These are phyloP conservation scores for Portunus trituberculatus DNA, from an alignment of 1,140 invertebrate genomes.

Conservation along the genomic window DNA sequence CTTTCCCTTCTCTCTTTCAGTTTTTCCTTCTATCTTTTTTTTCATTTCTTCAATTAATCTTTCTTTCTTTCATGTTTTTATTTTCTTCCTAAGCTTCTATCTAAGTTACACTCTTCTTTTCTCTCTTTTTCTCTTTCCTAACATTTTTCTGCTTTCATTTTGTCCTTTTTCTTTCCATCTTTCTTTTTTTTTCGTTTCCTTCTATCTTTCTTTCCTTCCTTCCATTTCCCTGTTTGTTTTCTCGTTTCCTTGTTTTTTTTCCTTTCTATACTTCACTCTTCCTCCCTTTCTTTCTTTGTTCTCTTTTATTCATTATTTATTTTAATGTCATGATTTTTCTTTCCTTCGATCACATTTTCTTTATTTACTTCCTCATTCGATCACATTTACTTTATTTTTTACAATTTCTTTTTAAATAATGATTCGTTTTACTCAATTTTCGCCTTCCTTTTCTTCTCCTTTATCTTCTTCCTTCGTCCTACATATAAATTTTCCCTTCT, in stretches of 20 bases:
- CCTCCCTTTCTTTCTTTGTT: not conserved
- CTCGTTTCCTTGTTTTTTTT: not conserved
- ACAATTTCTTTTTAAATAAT: not conserved
- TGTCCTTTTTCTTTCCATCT: not conserved
- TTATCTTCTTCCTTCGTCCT: not conserved
- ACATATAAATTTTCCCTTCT: not conserved
- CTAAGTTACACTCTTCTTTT: not conserved
- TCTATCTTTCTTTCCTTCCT: not conserved
- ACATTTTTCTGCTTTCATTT: not conserved
- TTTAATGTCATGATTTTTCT: not conserved
- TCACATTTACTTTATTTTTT: not conserved
- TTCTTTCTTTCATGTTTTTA: not conserved
- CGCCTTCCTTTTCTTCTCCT: not conserved
- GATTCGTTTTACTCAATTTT: not conserved
- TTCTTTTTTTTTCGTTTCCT: not conserved
- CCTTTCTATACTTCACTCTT: not conserved
- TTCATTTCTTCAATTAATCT: not conserved
- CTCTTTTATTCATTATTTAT: not conserved
- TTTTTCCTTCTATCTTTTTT: not conserved
- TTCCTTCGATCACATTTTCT: not conserved
- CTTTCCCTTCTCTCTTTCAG: not conserved
- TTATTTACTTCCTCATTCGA: not conserved
- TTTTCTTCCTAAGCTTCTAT: not conserved
- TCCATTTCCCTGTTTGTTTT: not conserved
- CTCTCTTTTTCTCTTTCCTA: not conserved